These are phyloP conservation scores for Anagyrus pseudococci DNA, from an alignment of 2,888 invertebrate genomes.

Conservation along the genomic window DNA sequence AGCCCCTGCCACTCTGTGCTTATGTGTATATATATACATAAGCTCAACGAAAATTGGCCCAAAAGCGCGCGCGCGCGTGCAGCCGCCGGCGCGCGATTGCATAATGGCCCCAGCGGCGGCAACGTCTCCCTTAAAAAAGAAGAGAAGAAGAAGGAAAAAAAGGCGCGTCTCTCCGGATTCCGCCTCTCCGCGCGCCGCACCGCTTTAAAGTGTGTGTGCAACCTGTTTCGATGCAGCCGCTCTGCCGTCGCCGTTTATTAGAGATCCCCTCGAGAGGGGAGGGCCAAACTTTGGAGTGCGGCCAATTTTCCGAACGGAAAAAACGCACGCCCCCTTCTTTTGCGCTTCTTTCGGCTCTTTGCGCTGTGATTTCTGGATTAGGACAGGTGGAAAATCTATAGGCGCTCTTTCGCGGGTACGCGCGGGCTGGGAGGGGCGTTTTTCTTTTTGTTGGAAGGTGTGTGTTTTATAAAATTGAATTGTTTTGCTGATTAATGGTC, in stretches of 20 bases:
- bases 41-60: background rate
- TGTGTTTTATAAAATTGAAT: too few relatives aligned
- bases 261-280: background rate
- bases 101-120: conserved; percentile 10
- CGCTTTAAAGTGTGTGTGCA: conserved; percentile 5
- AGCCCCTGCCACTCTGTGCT: background rate
- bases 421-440: too few relatives aligned
- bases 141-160: background rate
- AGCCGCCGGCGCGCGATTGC: too few relatives aligned
- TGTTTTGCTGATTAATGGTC: too few relatives aligned
- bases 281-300: background rate
- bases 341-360: too few relatives aligned
- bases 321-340: too few relatives aligned
- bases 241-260: conserved; percentile 14
- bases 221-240: conserved; percentile 20
- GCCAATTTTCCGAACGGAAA: too few relatives aligned
- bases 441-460: too few relatives aligned
- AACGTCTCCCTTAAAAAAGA: background rate
- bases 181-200: background rate
- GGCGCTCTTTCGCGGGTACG: too few relatives aligned
- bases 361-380: too few relatives aligned
- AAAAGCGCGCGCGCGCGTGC: background rate
- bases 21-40: too few relatives aligned
- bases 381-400: too few relatives aligned
- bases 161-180: conserved; percentile 4